A percentile compares a stretch with the other conserved stretches of the same genome.
Conservation (phyloP, 2,113 vertebrate genomes). For the Gymnarchus niloticus region DNA sequence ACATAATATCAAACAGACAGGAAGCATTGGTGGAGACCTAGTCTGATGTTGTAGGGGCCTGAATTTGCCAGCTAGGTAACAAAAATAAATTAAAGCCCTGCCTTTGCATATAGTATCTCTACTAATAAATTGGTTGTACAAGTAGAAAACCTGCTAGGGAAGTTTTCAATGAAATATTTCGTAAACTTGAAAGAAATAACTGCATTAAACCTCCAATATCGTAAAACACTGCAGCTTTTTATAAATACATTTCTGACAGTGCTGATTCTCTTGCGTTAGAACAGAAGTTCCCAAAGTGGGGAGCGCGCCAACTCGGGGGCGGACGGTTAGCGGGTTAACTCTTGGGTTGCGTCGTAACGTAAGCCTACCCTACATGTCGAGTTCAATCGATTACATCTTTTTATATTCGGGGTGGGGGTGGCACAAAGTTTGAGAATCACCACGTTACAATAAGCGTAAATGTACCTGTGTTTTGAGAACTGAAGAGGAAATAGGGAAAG, state of each 20-base stretch:
- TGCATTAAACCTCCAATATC: not conserved
- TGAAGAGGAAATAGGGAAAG: not conserved
- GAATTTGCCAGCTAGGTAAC: not conserved
- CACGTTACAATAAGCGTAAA: no score
- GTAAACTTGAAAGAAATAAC: not conserved
- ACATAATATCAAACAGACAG: not conserved
- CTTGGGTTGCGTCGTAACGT: no score
- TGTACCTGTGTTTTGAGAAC: not conserved
- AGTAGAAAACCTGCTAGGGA: not conserved
- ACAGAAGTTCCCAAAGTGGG: no score
- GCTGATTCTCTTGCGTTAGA: not conserved
- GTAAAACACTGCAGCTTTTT: not conserved
- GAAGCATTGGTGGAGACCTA: not conserved
- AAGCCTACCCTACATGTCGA: no score
- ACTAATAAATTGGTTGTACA: not conserved
- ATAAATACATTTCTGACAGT: not conserved
- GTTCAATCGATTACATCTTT: no score
- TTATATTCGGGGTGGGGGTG: no score
- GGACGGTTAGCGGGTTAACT: no score
- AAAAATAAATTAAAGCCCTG: no score
- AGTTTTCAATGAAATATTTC: not conserved
- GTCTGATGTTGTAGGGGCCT: not conserved
- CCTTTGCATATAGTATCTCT: not conserved
- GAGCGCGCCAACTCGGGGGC: no score
- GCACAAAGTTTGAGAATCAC: no score